Evolutionary conservation across 2,888 invertebrate genomes (phyloP), one percentile per base, ranked within the genome.

Genomic region (Eurytoma adleriae): DNA sequence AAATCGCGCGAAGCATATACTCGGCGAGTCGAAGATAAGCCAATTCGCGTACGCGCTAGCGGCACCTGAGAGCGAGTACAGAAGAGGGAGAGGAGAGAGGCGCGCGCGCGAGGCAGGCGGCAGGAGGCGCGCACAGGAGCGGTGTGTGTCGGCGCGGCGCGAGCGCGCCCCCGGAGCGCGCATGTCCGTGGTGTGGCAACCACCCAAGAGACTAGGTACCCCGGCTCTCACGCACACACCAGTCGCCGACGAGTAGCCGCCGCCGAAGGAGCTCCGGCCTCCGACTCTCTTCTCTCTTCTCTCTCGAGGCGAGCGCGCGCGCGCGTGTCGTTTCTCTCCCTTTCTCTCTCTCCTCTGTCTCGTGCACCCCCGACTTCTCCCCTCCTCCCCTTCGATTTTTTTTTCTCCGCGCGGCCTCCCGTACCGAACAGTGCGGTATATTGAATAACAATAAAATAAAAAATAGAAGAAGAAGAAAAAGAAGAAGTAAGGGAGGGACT

Each of bases 241-340:
- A 82, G 81, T 82, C 61, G 57, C 79, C 76, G 79, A 72, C 79
- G 81, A 82, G 81, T 75, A 66, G 79, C 76, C 81, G 67, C 68
- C 66, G 64, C 48, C 72, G 79, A 50, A 79, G 79, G 79, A 76
- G 72, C 75, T 30, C 52, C n/a, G 14, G 27, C 24, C 56, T 13
- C 40, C 27, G 40, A 16, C 69, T 16, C 59, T 30, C 62, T 52
- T 5, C 16, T 14, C 74, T 56, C 64, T 54, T 59, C 14, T 13
- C 30, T n/a, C 72, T 20, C 73, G 40, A 40, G 40, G 7, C 40
- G 40, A 7, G 40, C 40, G 40, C 40, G 40, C 40, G 40, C 40
- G 40, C 40, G 40, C 12, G 27, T 50, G 18, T 70, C 20, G 12
- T 57, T 10, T 40, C 40, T 40, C 50, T 12, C 24, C 48, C 61